Evolutionary conservation across 2,888 invertebrate genomes (phyloP).

Genomic region (Dasypogon diadema): DNA sequence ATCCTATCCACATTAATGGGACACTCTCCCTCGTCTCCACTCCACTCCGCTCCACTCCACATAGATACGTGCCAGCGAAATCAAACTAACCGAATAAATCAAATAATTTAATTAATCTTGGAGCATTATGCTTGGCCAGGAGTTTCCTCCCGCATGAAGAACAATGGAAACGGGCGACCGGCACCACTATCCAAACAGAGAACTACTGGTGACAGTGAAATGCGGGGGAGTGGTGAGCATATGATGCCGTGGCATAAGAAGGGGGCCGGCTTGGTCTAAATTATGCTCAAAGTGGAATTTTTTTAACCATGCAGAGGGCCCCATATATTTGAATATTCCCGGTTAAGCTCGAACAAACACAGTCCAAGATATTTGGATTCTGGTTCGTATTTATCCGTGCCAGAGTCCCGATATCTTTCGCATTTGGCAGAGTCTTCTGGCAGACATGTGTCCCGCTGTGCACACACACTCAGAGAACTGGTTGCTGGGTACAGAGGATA

Average conservation of each 20-base stretch:
- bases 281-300: neutral
- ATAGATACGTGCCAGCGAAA: slow-evolving; percentile 44
- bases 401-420: slow-evolving; percentile 35
- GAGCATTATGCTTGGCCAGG: slow-evolving; percentile 48
- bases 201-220: neutral
- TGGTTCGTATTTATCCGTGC: slow-evolving; percentile 39
- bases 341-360: slow-evolving; percentile 19
- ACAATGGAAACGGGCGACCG: slow-evolving; percentile 14
- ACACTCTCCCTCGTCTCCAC: too few relatives aligned
- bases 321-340: slow-evolving; percentile 43
- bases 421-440: neutral
- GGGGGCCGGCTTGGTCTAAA: neutral
- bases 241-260: neutral
- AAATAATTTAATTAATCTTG: slow-evolving; percentile 56
- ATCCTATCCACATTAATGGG: too few relatives aligned
- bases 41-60: neutral
- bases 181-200: neutral
- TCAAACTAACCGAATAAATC: slow-evolving; percentile 56
- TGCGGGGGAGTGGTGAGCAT: neutral
- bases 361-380: slow-evolving; percentile 9
- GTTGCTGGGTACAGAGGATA: neutral
- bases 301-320: slow-evolving; percentile 34
- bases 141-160: neutral
- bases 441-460: slow-evolving; percentile 23
- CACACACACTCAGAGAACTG: slow-evolving; percentile 17